Base-by-base conservation (phyloP, 30 jellyfish, hydroid and myxozoan species). In the Aurelia coerulea region DNA sequence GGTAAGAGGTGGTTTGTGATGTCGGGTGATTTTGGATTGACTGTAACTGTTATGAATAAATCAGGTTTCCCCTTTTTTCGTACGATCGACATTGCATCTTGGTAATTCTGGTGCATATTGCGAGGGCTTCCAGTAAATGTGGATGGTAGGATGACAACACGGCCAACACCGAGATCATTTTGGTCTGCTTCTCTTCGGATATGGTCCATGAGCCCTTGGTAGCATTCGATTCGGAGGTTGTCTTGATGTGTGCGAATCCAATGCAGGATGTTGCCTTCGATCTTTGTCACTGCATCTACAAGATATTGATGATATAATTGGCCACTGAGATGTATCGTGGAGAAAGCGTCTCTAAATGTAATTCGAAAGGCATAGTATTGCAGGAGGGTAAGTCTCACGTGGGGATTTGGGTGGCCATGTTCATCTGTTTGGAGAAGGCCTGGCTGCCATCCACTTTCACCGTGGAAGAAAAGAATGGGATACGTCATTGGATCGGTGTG, bases 61-160 rank as follows among this genome's bases (percentile, higher is more conserved):
- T 18, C 67, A 12, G 67, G 67, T 58, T 58, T 58, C 29, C 67
- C 67, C 3, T 12, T 12, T 18, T 58, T 58, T 58, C 29, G 67
- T 5, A 58, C 67, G 67, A 58, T 15, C 29, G 67, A 64, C 94
- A 73, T 85, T 14, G 83, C 94, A 85, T 74, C 94, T 60, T 53
- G 80, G 64, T 29, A 85, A 35, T 74, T 85, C 73, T 85, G 82
- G 32, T 85, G 33, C 79, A 73, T 51, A 16, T 74, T 29, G 58
- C 94, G 78, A 0, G 64, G 92, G 34, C 78, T 68, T 17, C 81
- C 81, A 10, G n/a, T 34, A 54, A 60, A 83, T 17, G 74, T 37
- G 71, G 88, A 68, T 14, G 88, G 92, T 37, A 69, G 65, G 31
- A 72, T 66, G 54, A 72, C 88, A 83, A 83, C 64, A 71, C 90